Evolutionary conservation across 2,888 invertebrate species (phyloP), one percentile per base, ranked within the genome.

Genomic region (Phymatocera aterrima): DNA sequence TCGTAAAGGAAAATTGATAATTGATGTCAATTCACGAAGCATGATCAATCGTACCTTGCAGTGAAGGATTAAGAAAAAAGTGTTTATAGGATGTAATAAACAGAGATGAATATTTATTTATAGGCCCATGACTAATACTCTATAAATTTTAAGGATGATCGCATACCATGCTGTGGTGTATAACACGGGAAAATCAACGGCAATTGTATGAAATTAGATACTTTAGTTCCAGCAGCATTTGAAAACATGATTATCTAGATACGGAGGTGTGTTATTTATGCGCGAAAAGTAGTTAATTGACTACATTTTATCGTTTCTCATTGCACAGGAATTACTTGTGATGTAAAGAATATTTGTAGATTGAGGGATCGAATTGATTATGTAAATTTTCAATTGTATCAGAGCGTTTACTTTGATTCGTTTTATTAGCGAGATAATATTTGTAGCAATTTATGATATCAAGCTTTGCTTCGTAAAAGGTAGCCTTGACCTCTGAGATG

Each of bases 81-180:
- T 72, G 68, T 51, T 34, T 31, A 48, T 28, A 31, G n/a, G 8
- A n/a, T 8, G 72, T 5, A 48, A 72, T 34, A 72, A 72, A 31
- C 18, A 15, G n/a, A 18, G 31, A 21, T 18, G 31, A 51, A 72
- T 72, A 51, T 43, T 51, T 57, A 57, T 57, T 75, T 75, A 12
- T 75, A 57, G 75, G 21, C 21, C 40, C 12, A 75, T 75, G 75
- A 75, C 57, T 57, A 72, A 72, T 31, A 18, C 46, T 2, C 28
- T 72, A n/a, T 10, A 10, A 57, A 40, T 40, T 28, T 24, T 60
- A 40, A 75, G 40, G 40, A 75, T 40, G 75, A 75, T 54, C n/a
- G 31, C 75, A 48, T 72, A 31, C 40, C 28, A 37, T 54, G 60
- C 57, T n/a, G 57, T 57, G 28, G 43, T 12, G n/a, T 31, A 4